Base-by-base conservation (phyloP, 2,113 vertebrate genomes). In the Paramisgurnus dabryanus region DNA sequence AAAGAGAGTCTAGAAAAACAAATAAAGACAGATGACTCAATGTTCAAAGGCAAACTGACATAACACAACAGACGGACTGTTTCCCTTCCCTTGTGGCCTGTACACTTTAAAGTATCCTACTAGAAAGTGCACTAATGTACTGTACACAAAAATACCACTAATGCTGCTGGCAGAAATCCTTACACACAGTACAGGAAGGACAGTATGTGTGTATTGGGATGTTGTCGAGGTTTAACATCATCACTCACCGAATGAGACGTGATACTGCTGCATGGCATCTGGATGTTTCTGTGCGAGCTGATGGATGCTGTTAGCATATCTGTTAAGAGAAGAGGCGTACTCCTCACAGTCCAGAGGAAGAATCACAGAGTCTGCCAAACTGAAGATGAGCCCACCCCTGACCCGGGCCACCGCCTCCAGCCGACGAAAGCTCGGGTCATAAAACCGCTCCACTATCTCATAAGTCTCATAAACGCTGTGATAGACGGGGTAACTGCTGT, bases 401-500 rank as follows among this genome's bases (percentile, higher is more conserved):
- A 99, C 89, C 50, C 94, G 95, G 7, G 96, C 94, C 85, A 98
- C 92, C 0, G 95, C 87, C 7, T 91, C 92, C 50, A 96, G 94
- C 49, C 94, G 94, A 69, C 85, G 93, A 89, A 99, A 99, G 6
- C 90, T 85, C 0, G 96, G 95, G 82, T 99, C 97, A 3, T 98
- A 99, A 87, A 96, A 98, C 10, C 80, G 90, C 74, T 96, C 92
- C 86, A 99, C 96, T 67, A 99, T 67, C 86, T 99, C 97, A 66
- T 95, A 99, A 0, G 96, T 98, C 88, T 99, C 98, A 2, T 98
- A 98, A 27, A 95, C 91, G 1, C 95, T 99, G 89, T 99, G 98
- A 82, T 99, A 99, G 50, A 96, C 90, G 0, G 97, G 97, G 73
- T 98, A 99, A 85, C 84, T 97, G 91, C 96, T 99, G 93, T 95